Evolutionary conservation across 2,113 vertebrate species (phyloP).

Genomic region (Tyto alba): DNA sequence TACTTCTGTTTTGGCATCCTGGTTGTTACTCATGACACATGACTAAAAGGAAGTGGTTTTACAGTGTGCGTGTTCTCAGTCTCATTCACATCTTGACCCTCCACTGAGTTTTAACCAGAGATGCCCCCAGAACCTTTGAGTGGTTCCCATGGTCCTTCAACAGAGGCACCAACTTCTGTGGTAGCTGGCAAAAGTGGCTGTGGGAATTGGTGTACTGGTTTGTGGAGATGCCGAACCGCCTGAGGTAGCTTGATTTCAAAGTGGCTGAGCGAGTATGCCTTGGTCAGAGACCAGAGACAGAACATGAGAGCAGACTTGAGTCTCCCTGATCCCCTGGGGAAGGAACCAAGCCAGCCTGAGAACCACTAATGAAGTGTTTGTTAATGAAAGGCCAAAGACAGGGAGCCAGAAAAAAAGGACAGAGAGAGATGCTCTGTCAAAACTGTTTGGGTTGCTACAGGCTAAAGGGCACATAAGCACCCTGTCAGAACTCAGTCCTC

Average conservation of each 20-base stretch:
- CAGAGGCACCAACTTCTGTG: background rate
- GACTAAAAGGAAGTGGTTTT: constrained; percentile 17
- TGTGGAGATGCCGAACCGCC: background rate
- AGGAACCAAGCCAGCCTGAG: background rate
- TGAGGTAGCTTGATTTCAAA: background rate
- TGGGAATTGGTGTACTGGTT: background rate
- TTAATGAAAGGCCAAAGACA: constrained; percentile 19
- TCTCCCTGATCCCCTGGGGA: background rate
- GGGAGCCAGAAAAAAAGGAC: background rate
- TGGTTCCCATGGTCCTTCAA: background rate
- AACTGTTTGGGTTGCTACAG: background rate
- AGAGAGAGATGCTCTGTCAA: background rate
- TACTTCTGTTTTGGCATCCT: background rate
- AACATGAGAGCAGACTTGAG: background rate
- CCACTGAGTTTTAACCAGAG: background rate
- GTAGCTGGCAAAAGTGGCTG: background rate
- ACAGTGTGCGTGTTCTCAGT: background rate
- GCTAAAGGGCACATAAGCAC: background rate
- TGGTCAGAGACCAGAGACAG: background rate
- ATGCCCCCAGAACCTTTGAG: background rate
- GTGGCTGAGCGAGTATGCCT: background rate
- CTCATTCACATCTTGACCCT: background rate
- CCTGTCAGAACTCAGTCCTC: background rate
- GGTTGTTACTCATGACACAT: background rate
- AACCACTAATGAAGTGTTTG: constrained; percentile 28